Evolutionary conservation across 2,797 vertebrate species (phyloP).

Genomic region (Lepilemur septentrionalis): DNA sequence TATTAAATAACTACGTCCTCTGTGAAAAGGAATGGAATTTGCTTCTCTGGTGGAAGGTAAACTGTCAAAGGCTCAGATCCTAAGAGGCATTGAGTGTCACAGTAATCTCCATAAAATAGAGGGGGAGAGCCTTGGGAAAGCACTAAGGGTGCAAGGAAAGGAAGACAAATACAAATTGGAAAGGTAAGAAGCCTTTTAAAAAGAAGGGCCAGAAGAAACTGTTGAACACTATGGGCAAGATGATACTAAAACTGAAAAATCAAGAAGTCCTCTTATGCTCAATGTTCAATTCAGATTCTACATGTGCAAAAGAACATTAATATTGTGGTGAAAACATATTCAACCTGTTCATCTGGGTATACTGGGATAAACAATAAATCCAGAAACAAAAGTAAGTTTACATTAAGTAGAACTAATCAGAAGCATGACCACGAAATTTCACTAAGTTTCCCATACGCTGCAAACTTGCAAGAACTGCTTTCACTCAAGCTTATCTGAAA

Average conservation of each 20-base stretch:
- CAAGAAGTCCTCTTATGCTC: conserved; percentile 31
- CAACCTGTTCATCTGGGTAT: conserved; percentile 55
- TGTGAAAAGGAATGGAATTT: conserved; percentile 37
- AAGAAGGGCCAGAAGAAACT: conserved; percentile 66
- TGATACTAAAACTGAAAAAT: conserved; percentile 63
- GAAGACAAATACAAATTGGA: background rate
- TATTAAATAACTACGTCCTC: conserved; percentile 50
- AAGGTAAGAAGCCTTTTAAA: background rate
- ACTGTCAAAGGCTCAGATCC: conserved; percentile 50
- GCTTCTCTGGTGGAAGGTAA: conserved; percentile 52
- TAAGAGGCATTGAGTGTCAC: conserved; percentile 30
- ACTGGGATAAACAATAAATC: conserved; percentile 65
- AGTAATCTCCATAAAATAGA: background rate
- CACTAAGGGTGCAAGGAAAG: background rate
- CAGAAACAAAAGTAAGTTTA: conserved; percentile 72
- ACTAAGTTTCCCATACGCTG: conserved; percentile 67
- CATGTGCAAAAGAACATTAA: background rate
- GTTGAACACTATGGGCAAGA: conserved; percentile 42
- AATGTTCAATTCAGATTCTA: conserved; percentile 55
- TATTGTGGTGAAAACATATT: conserved; percentile 50
- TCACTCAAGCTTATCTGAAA: conserved; percentile 66
- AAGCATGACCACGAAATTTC: conserved; percentile 70
- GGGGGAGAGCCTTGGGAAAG: background rate
- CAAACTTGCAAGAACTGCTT: conserved; percentile 64
- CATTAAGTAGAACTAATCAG: conserved; percentile 69